Base-by-base conservation (phyloP, 2,113 vertebrate genomes). In the Mormyrus iriodes region DNA sequence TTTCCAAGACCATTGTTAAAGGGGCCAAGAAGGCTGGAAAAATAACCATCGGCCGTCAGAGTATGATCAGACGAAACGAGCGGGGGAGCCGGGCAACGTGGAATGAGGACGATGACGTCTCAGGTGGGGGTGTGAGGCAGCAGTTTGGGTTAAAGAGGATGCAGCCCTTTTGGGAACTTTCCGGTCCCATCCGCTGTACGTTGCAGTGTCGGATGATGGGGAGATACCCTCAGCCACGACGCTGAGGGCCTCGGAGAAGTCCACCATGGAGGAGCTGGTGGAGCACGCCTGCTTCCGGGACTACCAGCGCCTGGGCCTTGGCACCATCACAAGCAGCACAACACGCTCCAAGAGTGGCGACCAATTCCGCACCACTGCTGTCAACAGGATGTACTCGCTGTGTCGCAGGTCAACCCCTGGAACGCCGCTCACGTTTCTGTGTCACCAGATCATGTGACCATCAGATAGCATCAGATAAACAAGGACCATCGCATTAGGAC, bases 1-100 rank as follows among this genome's bases (percentile, higher is more conserved):
- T 99, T 90, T 99, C 98, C 84, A 99, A 99, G 95, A 99, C 97
- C 86, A 97, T 99, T 89, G 98, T 99, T 86, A 99, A 98, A 94
- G 97, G 98, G 92, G 98, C 98, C 27, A 98, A 97, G 93, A 97
- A 95, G 90, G 98, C 98, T n/a, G 98, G 98, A 46, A 99, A 98
- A 93, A 99, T 99, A 96, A 99, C 98, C 82, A 99, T 99, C 94
- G 98, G 98, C 15, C 97, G 97, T n/a, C 98, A 98, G 21, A 96
- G 96, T 91, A 95, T 97, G 0, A 44, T 97, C 86, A 99, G 98
- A 94, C 99, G 97, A 94, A 98, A 93, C 65, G 98, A 99, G 89
- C 94, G 97, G 94, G 95, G 95, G 88, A 97, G 92, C 92, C 96
- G 97, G 39, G 93, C 95, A 89, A 97, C 96, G 21, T 98, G 96